Conservation (phyloP, 53 echinoderm and acorn worm species). For the Holothuria leucospilota region DNA sequence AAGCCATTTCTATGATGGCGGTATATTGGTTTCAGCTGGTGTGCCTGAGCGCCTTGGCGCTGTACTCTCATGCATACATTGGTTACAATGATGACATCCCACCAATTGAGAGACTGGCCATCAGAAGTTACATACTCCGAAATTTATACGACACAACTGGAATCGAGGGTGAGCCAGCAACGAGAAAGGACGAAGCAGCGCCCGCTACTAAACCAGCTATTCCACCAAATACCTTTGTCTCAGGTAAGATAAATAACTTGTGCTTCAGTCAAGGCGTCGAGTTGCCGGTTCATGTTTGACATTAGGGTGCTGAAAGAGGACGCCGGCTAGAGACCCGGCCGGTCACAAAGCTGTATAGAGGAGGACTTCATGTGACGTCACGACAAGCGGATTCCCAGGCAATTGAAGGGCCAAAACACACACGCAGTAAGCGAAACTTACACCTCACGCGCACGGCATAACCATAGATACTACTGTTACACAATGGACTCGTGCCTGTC, state of each 20-base stretch:
- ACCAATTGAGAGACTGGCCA: conserved; percentile 63
- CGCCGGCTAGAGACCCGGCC: too few species aligned
- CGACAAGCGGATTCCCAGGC: too few species aligned
- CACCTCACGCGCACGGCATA: too few species aligned
- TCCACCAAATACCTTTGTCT: conserved; percentile 71
- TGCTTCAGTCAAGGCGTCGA: too few species aligned
- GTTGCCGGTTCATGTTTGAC: too few species aligned
- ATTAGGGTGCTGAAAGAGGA: too few species aligned
- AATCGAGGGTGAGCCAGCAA: conserved; percentile 61
- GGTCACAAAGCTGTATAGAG: too few species aligned
- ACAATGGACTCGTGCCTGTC: too few species aligned
- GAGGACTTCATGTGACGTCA: too few species aligned
- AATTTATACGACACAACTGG: conserved; percentile 46
- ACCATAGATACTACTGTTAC: too few species aligned
- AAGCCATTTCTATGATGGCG: neutral
- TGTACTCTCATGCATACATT: conserved; percentile 9
- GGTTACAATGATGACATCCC: conserved; percentile 47
- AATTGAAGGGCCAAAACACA: too few species aligned
- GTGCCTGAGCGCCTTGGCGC: neutral
- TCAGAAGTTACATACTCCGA: conserved; percentile 54
- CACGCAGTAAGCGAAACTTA: too few species aligned
- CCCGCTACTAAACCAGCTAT: conserved; percentile 71
- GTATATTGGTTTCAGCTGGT: neutral
- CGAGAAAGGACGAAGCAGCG: conserved; percentile 63
- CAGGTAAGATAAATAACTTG: conserved; percentile 47